These are phyloP conservation scores for Phaedon cochleariae DNA, from an alignment of 2,888 invertebrate genomes.

Conservation along the genomic window DNA sequence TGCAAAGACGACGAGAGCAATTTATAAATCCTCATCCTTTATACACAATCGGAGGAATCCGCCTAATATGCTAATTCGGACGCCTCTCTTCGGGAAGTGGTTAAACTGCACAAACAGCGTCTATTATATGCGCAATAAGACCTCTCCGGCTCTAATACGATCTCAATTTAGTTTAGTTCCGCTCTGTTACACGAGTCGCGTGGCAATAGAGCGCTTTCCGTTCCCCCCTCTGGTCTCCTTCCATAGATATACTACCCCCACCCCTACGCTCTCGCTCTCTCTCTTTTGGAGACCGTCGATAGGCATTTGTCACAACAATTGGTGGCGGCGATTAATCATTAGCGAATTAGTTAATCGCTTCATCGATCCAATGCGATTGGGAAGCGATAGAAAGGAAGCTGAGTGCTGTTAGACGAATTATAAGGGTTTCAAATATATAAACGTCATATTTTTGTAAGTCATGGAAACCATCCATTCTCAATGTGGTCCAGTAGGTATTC, in stretches of 20 bases:
- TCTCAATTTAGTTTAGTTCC: constrained; percentile 66
- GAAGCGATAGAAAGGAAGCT: not conserved
- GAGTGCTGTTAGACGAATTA: too few species aligned
- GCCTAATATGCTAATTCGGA: constrained; percentile 63
- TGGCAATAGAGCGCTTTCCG: constrained; percentile 59
- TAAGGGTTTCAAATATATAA: too few species aligned
- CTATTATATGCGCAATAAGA: constrained; percentile 65
- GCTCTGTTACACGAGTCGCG: constrained; percentile 65
- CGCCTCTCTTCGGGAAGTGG: constrained; percentile 62
- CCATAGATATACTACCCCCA: constrained; percentile 55
- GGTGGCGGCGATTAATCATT: constrained; percentile 39
- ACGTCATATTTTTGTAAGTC: too few species aligned
- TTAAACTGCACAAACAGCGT: constrained; percentile 65
- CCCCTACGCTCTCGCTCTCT: constrained; percentile 36
- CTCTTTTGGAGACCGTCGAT: constrained; percentile 38
- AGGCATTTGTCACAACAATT: constrained; percentile 47
- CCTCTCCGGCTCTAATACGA: constrained; percentile 64
- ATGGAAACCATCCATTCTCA: too few species aligned
- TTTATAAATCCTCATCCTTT: not conserved
- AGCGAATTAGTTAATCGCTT: constrained; percentile 37
- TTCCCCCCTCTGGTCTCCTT: not conserved
- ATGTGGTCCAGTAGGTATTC: too few species aligned
- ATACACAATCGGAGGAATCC: constrained; percentile 50
- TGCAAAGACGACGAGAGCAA: constrained; percentile 2
- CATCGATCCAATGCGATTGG: constrained; percentile 24